Evolutionary conservation across 2,113 vertebrate genomes (phyloP).

Genomic region (Pavo muticus): DNA sequence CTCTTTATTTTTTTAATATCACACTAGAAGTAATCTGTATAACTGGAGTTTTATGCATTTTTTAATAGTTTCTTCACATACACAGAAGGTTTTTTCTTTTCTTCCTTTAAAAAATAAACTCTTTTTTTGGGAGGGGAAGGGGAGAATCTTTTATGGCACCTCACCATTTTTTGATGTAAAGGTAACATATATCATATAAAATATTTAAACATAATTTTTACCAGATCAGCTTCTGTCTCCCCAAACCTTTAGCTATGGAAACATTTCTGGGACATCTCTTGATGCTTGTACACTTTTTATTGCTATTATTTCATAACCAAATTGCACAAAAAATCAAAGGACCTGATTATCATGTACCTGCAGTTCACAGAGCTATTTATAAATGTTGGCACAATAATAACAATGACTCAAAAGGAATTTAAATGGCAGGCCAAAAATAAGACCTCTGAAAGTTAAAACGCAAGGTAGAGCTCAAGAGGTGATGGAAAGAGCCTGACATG

Average conservation of each 20-base stretch:
- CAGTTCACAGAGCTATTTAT: conserved; percentile 32
- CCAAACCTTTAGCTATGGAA: conserved; percentile 16
- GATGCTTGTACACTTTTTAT: conserved; percentile 1
- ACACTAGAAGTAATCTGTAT: not conserved
- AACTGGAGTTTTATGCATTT: not conserved
- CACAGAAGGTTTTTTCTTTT: conserved; percentile 36
- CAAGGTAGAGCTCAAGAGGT: not conserved
- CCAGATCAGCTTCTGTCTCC: not conserved
- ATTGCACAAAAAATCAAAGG: conserved; percentile 41
- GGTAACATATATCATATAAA: not conserved
- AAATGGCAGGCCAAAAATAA: conserved; percentile 32
- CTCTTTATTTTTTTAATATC: not conserved
- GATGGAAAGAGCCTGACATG: not conserved
- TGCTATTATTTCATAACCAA: conserved; percentile 35
- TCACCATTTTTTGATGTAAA: not conserved
- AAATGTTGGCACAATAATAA: conserved; percentile 30
- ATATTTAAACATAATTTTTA: not conserved
- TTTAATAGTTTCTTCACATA: not conserved
- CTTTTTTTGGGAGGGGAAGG: too few species aligned
- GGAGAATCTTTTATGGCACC: not conserved
- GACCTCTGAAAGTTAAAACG: conserved; percentile 10
- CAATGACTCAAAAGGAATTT: conserved; percentile 46
- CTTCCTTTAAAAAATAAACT: not conserved
- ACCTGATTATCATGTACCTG: conserved; percentile 39
- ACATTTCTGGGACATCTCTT: not conserved